Percentiles rank a stretch among this genome's conserved stretches.
Conservation (phyloP, 2,888 invertebrate species). For the Pycnomerus fuliginosus region DNA sequence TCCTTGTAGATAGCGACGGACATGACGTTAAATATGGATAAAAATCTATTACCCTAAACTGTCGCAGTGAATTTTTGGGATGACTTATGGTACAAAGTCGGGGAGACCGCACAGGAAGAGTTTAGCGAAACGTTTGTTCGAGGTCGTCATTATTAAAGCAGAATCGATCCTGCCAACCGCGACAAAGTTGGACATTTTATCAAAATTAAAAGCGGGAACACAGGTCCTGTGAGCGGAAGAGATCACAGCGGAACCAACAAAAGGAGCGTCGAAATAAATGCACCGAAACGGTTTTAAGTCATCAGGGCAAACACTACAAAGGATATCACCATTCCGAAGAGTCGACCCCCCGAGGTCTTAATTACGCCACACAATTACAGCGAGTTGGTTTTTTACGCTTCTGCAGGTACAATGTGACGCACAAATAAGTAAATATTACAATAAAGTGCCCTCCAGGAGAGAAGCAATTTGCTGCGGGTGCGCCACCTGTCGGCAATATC, state of each 20-base stretch:
- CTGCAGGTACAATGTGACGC: conserved; percentile 26
- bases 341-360: conserved; percentile 29
- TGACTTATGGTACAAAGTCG: conserved; percentile 3
- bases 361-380: conserved; percentile 31
- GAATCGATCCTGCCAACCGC: conserved; percentile 4
- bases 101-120: conserved; percentile 12
- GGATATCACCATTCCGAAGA: conserved; percentile 28
- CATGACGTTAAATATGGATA: conserved; percentile 26
- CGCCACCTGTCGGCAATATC: conserved; percentile 31
- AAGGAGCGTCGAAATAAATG: conserved; percentile 29
- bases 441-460: conserved; percentile 30
- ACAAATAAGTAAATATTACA: conserved; percentile 30
- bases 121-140: no score
- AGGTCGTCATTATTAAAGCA: conserved; percentile 11
- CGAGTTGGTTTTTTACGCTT: conserved; percentile 26
- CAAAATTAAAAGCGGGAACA: conserved; percentile 13
- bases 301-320: conserved; percentile 27
- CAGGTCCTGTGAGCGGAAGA: conserved; percentile 20
- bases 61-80: conserved; percentile 15
- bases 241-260: conserved; percentile 27
- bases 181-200: conserved; percentile 10
- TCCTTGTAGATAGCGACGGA: conserved; percentile 22
- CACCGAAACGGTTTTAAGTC: conserved; percentile 28
- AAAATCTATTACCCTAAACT: conserved; percentile 18
- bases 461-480: conserved; percentile 29